Conservation (phyloP, 2,113 vertebrate genomes). For the Rattus norvegicus region DNA sequence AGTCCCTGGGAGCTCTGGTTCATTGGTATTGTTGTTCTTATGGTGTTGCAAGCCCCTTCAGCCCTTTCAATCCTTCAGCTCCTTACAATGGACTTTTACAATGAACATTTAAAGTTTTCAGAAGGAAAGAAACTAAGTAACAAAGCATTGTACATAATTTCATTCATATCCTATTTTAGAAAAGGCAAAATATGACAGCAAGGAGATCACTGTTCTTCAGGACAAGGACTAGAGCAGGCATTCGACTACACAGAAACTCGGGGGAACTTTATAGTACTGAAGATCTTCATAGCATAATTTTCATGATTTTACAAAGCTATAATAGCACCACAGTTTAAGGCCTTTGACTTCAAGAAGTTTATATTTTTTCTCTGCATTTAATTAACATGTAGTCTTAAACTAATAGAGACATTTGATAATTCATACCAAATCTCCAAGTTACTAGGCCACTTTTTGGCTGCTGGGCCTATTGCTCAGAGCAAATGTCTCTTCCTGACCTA, state of each 20-base stretch:
- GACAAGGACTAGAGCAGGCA: background rate
- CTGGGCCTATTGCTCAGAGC: background rate
- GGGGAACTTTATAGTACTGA: background rate
- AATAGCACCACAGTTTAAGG: background rate
- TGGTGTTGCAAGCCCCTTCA: no score
- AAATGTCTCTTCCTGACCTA: background rate
- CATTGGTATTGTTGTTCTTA: no score
- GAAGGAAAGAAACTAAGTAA: background rate
- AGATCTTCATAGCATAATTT: background rate
- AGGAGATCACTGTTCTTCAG: background rate
- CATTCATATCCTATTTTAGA: background rate
- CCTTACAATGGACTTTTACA: background rate
- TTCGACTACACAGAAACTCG: background rate
- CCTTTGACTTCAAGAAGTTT: background rate
- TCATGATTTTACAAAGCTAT: background rate
- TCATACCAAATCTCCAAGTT: background rate
- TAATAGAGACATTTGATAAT: background rate
- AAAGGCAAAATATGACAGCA: background rate
- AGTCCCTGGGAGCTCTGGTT: no score
- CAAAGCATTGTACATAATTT: background rate
- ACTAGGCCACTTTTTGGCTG: background rate
- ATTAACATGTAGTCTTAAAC: background rate
- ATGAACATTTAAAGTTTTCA: background rate
- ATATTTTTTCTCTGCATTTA: background rate
- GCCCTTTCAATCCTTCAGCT: no score